Percentiles rank a stretch among this genome's conserved stretches.
Evolutionary conservation across 2,797 vertebrate species (phyloP).

Genomic region (Taeniopygia guttata): DNA sequence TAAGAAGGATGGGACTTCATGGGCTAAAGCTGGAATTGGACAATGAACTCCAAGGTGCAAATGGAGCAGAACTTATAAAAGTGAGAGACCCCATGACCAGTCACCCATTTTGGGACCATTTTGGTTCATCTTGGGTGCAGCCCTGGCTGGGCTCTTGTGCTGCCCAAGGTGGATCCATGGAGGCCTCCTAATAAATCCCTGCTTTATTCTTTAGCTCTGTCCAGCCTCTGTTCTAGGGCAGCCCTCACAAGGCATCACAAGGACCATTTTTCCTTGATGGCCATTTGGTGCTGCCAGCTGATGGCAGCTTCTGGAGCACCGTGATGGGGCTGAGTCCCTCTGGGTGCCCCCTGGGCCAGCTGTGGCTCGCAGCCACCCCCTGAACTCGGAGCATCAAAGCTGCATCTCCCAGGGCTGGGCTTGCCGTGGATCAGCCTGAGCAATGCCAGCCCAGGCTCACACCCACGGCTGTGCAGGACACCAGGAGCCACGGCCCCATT

Average conservation of each 20-base stretch:
- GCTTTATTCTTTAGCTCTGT: background rate
- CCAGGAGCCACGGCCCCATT: fast-evolving
- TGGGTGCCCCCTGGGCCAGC: background rate
- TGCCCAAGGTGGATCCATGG: background rate
- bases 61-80: background rate
- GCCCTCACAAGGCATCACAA: background rate
- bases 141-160: background rate
- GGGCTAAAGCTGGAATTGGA: background rate
- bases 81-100: background rate
- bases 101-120: background rate
- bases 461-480: background rate
- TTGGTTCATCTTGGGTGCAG: background rate
- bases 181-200: too few species aligned
- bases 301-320: background rate
- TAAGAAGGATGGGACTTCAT: background rate
- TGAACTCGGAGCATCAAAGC: background rate
- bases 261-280: background rate
- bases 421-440: background rate
- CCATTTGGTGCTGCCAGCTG: background rate
- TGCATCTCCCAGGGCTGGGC: background rate
- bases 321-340: background rate
- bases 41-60: background rate
- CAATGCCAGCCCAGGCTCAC: background rate
- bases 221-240: background rate
- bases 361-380: background rate